phyloP scores from a whole-genome alignment of 2,797 vertebrate species.

The Acanthis flammea region DNA sequence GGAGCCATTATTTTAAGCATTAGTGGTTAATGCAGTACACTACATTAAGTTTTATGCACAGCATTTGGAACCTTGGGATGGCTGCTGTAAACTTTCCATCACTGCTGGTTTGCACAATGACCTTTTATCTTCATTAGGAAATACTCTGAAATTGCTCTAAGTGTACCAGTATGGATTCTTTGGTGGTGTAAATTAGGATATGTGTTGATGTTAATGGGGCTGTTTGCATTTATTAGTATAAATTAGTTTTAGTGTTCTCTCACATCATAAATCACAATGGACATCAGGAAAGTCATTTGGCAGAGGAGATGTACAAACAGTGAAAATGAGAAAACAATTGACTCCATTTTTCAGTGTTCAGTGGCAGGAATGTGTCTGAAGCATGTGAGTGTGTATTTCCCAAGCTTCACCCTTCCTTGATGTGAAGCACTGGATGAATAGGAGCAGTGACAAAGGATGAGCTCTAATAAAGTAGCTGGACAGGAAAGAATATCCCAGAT shows the following conservation, averaged over 20 bases:
- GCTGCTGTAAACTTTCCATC: constrained; percentile 14
- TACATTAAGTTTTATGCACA: constrained; percentile 47
- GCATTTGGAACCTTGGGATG: neutral
- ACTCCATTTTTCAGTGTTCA: neutral
- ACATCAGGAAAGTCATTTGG: neutral
- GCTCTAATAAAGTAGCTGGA: neutral
- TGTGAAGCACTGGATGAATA: neutral
- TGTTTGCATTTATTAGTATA: constrained; percentile 10
- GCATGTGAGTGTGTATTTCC: neutral
- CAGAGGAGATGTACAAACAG: neutral
- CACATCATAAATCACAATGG: neutral
- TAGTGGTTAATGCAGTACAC: neutral
- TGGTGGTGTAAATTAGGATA: neutral
- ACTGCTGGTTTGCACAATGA: neutral
- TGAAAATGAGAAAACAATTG: neutral
- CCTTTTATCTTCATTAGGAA: constrained; percentile 41
- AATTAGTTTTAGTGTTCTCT: neutral
- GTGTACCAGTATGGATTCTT: neutral
- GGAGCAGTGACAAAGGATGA: neutral
- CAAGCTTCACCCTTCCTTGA: neutral
- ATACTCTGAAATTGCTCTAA: neutral
- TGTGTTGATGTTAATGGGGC: neutral
- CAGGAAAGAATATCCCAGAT: neutral
- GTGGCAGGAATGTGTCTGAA: neutral
- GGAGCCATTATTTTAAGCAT: constrained; percentile 21